Percentiles rank a stretch among this genome's conserved stretches.
phyloP scores from a whole-genome alignment of 2,113 vertebrate genomes.

The Hiodon tergisus region DNA sequence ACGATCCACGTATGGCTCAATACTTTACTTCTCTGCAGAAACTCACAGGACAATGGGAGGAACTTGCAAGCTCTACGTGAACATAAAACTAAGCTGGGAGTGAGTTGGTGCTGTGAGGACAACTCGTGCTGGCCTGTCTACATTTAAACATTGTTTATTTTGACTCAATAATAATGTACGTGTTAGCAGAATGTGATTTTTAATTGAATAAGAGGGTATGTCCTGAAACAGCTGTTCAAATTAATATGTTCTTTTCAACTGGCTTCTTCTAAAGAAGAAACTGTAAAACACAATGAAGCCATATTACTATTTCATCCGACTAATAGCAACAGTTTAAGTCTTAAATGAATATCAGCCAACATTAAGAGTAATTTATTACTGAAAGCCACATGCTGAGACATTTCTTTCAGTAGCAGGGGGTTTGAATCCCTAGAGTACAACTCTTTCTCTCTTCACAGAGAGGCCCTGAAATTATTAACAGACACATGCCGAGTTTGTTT shows the following conservation, averaged over 20 bases:
- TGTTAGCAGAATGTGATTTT: not conserved
- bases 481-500: not conserved
- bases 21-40: too few relatives aligned
- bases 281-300: not conserved
- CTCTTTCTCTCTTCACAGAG: not conserved
- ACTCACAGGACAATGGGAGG: too few relatives aligned
- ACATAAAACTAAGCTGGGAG: too few relatives aligned
- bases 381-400: not conserved
- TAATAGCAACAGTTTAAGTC: not conserved
- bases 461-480: not conserved
- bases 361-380: not conserved
- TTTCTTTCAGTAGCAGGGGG: not conserved
- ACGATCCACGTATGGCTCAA: too few relatives aligned
- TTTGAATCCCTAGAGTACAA: not conserved
- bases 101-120: not conserved
- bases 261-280: not conserved
- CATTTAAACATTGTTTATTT: not conserved
- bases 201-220: not conserved
- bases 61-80: too few relatives aligned
- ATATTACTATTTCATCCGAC: not conserved
- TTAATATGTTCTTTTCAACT: not conserved
- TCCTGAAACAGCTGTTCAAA: not conserved
- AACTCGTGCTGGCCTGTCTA: not conserved
- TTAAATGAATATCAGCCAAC: not conserved
- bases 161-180: not conserved